Conservation (phyloP, 2,888 invertebrate species). For the Octonoba sinensis region DNA sequence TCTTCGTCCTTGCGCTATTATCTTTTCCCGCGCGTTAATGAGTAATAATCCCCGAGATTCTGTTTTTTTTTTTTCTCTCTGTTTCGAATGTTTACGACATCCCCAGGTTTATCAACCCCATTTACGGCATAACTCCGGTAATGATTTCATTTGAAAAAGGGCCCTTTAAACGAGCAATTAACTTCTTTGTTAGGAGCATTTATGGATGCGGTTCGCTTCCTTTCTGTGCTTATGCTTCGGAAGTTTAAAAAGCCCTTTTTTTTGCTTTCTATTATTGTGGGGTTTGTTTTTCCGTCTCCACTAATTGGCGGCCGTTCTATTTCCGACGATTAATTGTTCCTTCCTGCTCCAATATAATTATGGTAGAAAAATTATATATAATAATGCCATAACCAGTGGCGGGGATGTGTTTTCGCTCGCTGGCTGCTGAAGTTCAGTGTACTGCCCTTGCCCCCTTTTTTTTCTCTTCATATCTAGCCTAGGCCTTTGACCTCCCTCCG, state of each 20-base stretch:
- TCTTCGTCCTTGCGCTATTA: conserved; percentile 16
- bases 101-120: conserved; percentile 22
- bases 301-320: conserved; percentile 24
- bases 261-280: conserved; percentile 12
- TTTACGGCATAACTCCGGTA: conserved; percentile 2
- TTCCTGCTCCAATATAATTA: conserved; percentile 6
- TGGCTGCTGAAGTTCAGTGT: conserved; percentile 6
- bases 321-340: conserved; percentile 21
- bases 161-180: conserved; percentile 17
- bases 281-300: neutral
- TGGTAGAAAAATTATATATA: conserved; percentile 4
- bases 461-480: neutral
- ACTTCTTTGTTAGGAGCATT: neutral
- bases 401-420: conserved; percentile 1
- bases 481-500: conserved; percentile 20
- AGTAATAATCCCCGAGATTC: conserved; percentile 7
- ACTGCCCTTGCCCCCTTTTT: conserved; percentile 1
- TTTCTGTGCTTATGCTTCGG: conserved; percentile 3
- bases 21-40: conserved; percentile 12
- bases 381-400: neutral
- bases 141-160: conserved; percentile 16
- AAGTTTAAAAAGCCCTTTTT: conserved; percentile 1
- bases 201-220: neutral
- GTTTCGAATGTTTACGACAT: neutral
- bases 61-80: no score